Conservation (phyloP, 2,888 invertebrate genomes). For the Gandaritis pyraliata region DNA sequence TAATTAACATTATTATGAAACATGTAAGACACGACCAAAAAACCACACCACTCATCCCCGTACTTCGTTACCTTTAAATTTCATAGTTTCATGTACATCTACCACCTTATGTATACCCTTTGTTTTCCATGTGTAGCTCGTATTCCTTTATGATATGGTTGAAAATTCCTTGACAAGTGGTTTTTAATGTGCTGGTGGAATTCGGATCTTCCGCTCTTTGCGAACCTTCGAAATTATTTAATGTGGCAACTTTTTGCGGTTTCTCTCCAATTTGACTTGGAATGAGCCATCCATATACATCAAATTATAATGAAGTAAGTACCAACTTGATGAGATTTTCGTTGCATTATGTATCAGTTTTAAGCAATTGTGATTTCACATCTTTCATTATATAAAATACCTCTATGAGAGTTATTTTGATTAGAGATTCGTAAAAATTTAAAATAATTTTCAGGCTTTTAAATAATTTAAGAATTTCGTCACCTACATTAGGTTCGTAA, state of each 20-base stretch:
- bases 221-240: slow-evolving; percentile 49
- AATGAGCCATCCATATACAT: slow-evolving; percentile 44
- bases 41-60: slow-evolving; percentile 40
- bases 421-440: too few species aligned
- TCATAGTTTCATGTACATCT: slow-evolving; percentile 46
- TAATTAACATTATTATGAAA: slow-evolving; percentile 21
- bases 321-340: slow-evolving; percentile 39
- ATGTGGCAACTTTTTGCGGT: slow-evolving; percentile 45
- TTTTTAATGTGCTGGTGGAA: slow-evolving; percentile 6
- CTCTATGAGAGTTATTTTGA: too few species aligned
- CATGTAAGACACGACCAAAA: slow-evolving; percentile 31
- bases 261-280: slow-evolving; percentile 44
- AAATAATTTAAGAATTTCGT: neutral
- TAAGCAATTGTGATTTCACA: too few species aligned
- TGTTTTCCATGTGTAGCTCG: neutral
- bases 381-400: too few species aligned
- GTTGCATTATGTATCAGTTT: slow-evolving; percentile 7
- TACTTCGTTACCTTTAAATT: slow-evolving; percentile 50
- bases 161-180: slow-evolving; percentile 7
- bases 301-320: slow-evolving; percentile 50
- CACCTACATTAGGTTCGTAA: slow-evolving; percentile 30
- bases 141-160: slow-evolving; percentile 24
- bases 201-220: slow-evolving; percentile 40
- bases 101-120: slow-evolving; percentile 20
- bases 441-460: too few species aligned